These are phyloP conservation scores for Atrina japonica DNA, from an alignment of 2,888 invertebrate genomes.

Conservation along the genomic window DNA sequence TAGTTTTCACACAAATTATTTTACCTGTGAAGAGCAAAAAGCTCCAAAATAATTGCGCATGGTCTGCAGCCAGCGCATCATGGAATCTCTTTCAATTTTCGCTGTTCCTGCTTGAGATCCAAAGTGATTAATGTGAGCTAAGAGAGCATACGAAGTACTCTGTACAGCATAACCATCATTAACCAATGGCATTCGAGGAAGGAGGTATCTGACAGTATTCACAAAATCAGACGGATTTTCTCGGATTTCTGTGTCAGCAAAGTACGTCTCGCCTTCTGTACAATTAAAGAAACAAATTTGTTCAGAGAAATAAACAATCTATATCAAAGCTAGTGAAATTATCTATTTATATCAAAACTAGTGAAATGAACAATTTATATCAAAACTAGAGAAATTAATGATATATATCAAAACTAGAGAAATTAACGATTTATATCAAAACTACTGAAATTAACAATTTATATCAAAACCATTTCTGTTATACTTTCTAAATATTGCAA, in stretches of 20 bases:
- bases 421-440: no score
- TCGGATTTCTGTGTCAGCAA: constrained; percentile 73
- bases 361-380: no score
- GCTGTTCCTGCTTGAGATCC: constrained; percentile 48
- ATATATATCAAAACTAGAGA: no score
- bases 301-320: no score
- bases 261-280: constrained; percentile 74
- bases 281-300: constrained; percentile 9
- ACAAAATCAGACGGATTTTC: constrained; percentile 73
- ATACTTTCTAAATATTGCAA: no score
- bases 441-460: no score
- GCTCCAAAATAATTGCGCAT: constrained; percentile 79
- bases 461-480: no score
- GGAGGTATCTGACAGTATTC: constrained; percentile 86
- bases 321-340: no score
- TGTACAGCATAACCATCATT: constrained; percentile 96
- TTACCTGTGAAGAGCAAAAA: constrained; percentile 78
- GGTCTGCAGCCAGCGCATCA: constrained; percentile 79
- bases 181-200: constrained; percentile 88
- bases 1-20: no score
- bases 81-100: constrained; percentile 67
- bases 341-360: no score
- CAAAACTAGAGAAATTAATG: no score
- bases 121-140: constrained; percentile 85
- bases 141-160: constrained; percentile 93